Conservation (phyloP, 1,140 invertebrate species). For the Tetragnatha versicolor region DNA sequence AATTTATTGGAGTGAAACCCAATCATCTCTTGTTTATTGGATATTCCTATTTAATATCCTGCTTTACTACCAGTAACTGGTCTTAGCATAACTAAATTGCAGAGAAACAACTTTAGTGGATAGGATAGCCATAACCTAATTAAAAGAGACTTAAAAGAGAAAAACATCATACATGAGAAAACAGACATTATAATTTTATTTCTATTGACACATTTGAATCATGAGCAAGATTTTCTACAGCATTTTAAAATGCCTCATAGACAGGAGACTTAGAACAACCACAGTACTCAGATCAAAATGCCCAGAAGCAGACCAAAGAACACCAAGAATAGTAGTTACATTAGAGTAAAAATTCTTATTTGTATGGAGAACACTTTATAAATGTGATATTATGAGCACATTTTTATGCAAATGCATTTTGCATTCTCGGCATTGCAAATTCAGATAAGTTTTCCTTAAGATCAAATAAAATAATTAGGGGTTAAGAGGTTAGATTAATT, state of each 20-base stretch:
- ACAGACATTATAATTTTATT: conserved; percentile 46
- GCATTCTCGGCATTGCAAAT: too few relatives aligned
- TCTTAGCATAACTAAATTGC: too few relatives aligned
- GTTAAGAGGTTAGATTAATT: too few relatives aligned
- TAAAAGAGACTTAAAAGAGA: background rate
- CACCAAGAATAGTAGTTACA: conserved; percentile 29
- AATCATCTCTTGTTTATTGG: too few relatives aligned
- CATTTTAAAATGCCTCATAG: conserved; percentile 48
- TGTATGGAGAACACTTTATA: conserved; percentile 16
- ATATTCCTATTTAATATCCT: too few relatives aligned
- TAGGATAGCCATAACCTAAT: background rate
- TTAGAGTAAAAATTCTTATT: conserved; percentile 52
- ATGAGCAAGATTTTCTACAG: conserved; percentile 53
- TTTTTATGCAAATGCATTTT: too few relatives aligned
- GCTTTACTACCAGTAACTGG: too few relatives aligned
- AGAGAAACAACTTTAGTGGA: too few relatives aligned
- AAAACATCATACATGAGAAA: conserved; percentile 7
- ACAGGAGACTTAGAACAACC: conserved; percentile 32
- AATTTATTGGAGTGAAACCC: background rate
- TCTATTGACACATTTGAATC: conserved; percentile 51
- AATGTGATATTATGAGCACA: conserved; percentile 12
- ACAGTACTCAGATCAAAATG: conserved; percentile 45
- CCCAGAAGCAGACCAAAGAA: conserved; percentile 48
- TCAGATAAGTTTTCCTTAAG: too few relatives aligned
- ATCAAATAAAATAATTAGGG: too few relatives aligned